Base-by-base conservation (phyloP, 2,113 vertebrate species). In the Geococcyx californianus region DNA sequence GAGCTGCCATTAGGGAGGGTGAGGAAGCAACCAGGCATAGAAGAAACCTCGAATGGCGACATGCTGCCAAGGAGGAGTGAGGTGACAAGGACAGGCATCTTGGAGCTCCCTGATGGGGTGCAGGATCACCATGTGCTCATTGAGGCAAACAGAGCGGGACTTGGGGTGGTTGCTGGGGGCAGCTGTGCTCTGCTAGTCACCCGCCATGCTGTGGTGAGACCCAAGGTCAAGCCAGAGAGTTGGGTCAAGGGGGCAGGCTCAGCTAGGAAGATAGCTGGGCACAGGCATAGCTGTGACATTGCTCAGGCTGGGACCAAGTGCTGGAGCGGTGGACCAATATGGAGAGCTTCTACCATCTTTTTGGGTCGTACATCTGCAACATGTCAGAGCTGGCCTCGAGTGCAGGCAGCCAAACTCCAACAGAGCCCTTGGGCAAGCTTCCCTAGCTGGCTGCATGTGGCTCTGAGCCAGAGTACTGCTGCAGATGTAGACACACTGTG, bases 21-120 rank as follows among this genome's bases (percentile, higher is more conserved):
- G 7, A 38, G 47, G 40, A 52, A 52, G 36, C 18, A 38, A 3
- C 6, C 14, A 25, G 45, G 11, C 4, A 1, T 4, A 24, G 20
- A 51, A 26, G 23, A 62, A 26, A n/a, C 20, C 36, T 70, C 66
- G 52, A 55, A 49, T 28, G 28, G 28, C 1, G 4, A 56, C 17
- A 66, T 29, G 70, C 3, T 5, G 7, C 58, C 10, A 25, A 44
- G 18, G 36, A 70, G 36, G 24, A 70, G 11, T 6, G 17, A 47
- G 19, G 6, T 0, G 1, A 60, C 33, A 1, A 5, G 33, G 36
- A 5, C 13, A 42, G 52, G n/a, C 19, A 12, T 10, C 0, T 1
- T 11, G 17, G 45, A 28, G 21, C 40, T 66, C 17, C 40, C 29
- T 2, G 5, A 0, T 0, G 3, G 44, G 51, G 3, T 9, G 7